Conservation (phyloP, 2,888 invertebrate genomes). For the Ernsta delagoae region DNA sequence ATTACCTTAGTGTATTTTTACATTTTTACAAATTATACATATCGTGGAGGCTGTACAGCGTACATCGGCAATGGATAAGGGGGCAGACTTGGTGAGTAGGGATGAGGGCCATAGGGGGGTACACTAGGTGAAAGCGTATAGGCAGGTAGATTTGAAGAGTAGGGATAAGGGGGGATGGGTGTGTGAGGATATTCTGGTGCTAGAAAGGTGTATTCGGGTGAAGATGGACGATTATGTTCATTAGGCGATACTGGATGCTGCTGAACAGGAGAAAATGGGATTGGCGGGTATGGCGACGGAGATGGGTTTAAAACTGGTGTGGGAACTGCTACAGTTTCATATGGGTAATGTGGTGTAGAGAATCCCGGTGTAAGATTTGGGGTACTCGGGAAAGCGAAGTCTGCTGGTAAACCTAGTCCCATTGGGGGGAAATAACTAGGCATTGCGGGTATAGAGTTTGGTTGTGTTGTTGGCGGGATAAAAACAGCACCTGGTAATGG, state of each 20-base stretch:
- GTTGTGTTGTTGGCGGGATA: neutral
- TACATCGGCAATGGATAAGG: neutral
- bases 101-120: neutral
- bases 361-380: too few relatives aligned
- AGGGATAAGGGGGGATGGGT: slow-evolving; percentile 1
- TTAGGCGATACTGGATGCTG: too few relatives aligned
- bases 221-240: too few relatives aligned
- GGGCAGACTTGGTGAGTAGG: slow-evolving; percentile 24
- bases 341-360: too few relatives aligned
- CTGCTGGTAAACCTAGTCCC: too few relatives aligned
- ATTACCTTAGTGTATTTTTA: too few relatives aligned
- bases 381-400: too few relatives aligned
- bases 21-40: slow-evolving; percentile 5
- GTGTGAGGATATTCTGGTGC: slow-evolving; percentile 13
- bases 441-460: neutral
- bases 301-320: too few relatives aligned
- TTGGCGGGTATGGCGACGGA: slow-evolving; percentile 26
- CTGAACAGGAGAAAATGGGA: slow-evolving; percentile 12
- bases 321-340: too few relatives aligned
- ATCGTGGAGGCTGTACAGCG: neutral
- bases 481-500: neutral
- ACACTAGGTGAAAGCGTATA: neutral
- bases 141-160: neutral
- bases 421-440: too few relatives aligned
- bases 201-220: neutral